Evolutionary conservation across 2,888 invertebrate genomes (phyloP), one percentile per base, ranked within the genome.

Genomic region (Acronicta alni): DNA sequence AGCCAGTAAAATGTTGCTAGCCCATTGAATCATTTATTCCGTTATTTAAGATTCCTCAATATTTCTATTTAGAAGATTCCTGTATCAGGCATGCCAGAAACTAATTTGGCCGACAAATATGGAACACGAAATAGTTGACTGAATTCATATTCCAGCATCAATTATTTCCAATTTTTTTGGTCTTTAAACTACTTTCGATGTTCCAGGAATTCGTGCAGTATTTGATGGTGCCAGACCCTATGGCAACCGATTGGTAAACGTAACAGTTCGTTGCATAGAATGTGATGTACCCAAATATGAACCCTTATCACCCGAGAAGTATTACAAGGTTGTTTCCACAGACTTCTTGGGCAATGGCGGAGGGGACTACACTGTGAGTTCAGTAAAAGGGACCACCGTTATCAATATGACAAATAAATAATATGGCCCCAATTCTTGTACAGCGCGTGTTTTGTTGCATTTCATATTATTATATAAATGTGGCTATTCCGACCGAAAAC

Each of bases 261-360:
- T 95, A 0, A 82, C 91, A 20, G 91, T 95, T 0, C 90, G 95
- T 5, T 97, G 97, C 77, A 93, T 95, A 45, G 89, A 95, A 17
- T 97, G 97, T 80, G 80, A 89, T 0, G 84, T 96, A 1, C 97
- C 97, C 0, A 80, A 72, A 43, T 97, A 95, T 80, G 94, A 95
- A 66, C 91, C 95, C 0, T 82, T 97, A 20, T 86, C 94, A 9
- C 74, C 82, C 0, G 89, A 95, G 1, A 87, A 93, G 61, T 91
- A 90, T 62, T 97, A 97, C 86, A 94, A 94, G 45, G 82, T 97
- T 0, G 93, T 95, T 0, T 75, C 96, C 0, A 89, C 94, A 0
- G 92, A 94, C 47, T 97, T 96, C 76, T 76, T 97, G 46, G 92
- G 92, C 0, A 87, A 82, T 37, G 97, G 97, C 3, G 97, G 97